Evolutionary conservation across 2,888 invertebrate species (phyloP).

Genomic region (Euzetes globulus): DNA sequence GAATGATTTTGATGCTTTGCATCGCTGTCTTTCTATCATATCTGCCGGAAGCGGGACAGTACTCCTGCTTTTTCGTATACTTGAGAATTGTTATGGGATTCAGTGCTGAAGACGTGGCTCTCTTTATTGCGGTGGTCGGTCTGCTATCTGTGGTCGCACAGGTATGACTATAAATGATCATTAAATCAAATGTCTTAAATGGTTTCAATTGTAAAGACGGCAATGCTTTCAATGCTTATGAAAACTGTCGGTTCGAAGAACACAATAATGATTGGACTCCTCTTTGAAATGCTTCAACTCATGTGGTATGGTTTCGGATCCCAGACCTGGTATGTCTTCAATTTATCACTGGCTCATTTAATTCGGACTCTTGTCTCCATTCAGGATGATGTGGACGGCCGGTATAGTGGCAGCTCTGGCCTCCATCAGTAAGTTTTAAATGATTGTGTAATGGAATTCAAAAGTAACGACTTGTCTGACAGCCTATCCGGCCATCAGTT

Average conservation of each 20-base stretch:
- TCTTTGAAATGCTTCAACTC: conserved; percentile 93
- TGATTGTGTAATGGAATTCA: background rate
- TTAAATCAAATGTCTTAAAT: conserved; percentile 32
- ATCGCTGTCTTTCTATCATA: conserved; percentile 96
- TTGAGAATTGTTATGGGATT: conserved; percentile 95
- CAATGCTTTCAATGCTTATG: conserved; percentile 64
- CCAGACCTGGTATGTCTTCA: conserved; percentile 66
- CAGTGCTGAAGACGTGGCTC: conserved; percentile 85
- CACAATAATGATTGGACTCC: conserved; percentile 90
- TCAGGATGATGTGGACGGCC: conserved; percentile 98
- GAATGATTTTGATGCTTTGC: conserved; percentile 91
- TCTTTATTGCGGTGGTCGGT: conserved; percentile 94
- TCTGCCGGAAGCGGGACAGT: conserved; percentile 92
- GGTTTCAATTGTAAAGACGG: conserved; percentile 47
- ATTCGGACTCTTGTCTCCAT: conserved; percentile 48
- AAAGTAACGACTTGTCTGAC: background rate
- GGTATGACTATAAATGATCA: conserved; percentile 53
- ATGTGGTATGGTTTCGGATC: conserved; percentile 97
- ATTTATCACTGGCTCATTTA: background rate
- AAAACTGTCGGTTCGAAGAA: conserved; percentile 84
- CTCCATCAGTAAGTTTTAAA: conserved; percentile 63
- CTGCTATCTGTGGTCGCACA: conserved; percentile 92
- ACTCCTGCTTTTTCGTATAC: conserved; percentile 99
- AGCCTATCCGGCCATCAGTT: conserved; percentile 90
- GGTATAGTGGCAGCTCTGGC: conserved; percentile 92